A percentile compares a stretch with the other conserved stretches of the same genome.
These are phyloP conservation scores for Enteromius thamalakanensis DNA, from an alignment of 2,797 vertebrate species.

Conservation along the genomic window DNA sequence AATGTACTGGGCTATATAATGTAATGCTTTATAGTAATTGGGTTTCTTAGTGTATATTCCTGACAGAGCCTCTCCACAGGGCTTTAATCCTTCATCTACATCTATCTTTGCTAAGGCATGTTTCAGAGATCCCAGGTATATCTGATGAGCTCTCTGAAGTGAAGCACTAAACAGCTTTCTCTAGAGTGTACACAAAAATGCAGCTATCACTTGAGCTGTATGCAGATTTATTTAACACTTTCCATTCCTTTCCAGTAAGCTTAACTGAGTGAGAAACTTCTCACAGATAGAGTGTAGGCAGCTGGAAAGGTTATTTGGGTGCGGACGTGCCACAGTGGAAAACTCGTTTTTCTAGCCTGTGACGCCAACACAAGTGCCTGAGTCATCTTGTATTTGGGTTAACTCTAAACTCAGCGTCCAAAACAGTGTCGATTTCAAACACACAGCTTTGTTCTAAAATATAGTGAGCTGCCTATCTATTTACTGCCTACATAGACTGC, in stretches of 20 bases:
- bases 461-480: not conserved
- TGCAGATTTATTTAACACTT: constrained; percentile 20
- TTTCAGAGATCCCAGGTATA: constrained; percentile 12
- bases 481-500: not conserved
- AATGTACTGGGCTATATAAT: constrained; percentile 21
- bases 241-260: not conserved
- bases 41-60: not conserved
- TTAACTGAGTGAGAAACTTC: not conserved
- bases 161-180: not conserved
- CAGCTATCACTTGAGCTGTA: not conserved
- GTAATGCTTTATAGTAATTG: constrained; percentile 11
- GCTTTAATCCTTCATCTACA: constrained; percentile 20
- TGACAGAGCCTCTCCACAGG: not conserved
- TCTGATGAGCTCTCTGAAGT: constrained; percentile 5
- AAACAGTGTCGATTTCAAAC: constrained; percentile 29
- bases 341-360: constrained; percentile 44
- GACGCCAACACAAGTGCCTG: constrained; percentile 29
- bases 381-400: constrained; percentile 35
- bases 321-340: constrained; percentile 30
- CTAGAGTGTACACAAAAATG: not conserved
- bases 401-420: not conserved
- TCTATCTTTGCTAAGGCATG: constrained; percentile 7
- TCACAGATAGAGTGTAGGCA: not conserved
- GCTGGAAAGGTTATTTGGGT: constrained; percentile 30
- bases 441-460: not conserved